A percentile compares a stretch with the other conserved stretches of the same genome.
phyloP scores from a whole-genome alignment of 2,113 vertebrate species.

The Phaethornis superciliosus region DNA sequence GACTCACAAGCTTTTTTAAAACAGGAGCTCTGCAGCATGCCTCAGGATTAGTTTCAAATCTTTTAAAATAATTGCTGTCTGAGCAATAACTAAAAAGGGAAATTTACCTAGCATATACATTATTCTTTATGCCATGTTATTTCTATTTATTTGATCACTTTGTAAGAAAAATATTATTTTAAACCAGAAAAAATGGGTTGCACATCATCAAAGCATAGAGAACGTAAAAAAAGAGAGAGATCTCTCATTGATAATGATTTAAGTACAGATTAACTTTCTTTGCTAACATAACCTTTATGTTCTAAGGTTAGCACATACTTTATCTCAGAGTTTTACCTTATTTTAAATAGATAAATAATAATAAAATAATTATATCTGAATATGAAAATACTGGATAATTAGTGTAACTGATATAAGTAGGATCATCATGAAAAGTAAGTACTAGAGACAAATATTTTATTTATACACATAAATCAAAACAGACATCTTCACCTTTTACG shows the following conservation, averaged over 20 bases:
- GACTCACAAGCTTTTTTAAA: neutral
- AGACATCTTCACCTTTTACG: neutral
- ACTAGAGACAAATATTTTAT: neutral
- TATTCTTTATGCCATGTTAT: neutral
- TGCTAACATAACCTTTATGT: neutral
- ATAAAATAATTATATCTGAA: neutral
- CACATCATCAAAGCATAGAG: neutral
- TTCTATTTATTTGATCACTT: neutral
- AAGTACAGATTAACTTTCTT: neutral
- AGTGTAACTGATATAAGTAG: neutral
- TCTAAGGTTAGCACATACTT: neutral
- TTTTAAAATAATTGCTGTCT: conserved; percentile 71
- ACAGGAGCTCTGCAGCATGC: conserved; percentile 1
- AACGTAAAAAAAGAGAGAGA: neutral
- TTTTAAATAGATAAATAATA: neutral
- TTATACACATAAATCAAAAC: neutral
- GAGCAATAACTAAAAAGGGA: conserved; percentile 63
- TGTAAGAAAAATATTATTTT: neutral
- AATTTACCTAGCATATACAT: neutral
- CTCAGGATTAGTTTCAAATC: conserved; percentile 76
- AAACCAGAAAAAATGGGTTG: neutral
- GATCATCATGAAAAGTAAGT: neutral
- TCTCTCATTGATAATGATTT: neutral
- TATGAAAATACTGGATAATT: neutral
- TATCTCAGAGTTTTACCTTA: neutral